Evolutionary conservation across 2,888 invertebrate species (phyloP), one percentile per base, ranked within the genome.

Genomic region (Heliconius sara): DNA sequence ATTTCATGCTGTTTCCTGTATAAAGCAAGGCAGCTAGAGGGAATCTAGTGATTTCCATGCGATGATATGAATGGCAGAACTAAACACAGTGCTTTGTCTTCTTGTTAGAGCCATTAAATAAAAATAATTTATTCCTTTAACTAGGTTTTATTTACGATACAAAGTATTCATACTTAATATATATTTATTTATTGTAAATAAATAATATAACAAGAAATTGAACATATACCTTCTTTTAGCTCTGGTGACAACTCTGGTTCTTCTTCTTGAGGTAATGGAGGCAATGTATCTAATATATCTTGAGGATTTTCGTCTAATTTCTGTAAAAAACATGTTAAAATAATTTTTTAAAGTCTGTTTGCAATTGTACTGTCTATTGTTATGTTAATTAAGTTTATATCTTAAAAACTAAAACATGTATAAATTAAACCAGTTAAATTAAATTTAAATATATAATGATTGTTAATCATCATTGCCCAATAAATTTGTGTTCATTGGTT

Each of bases 211-310:
- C 6, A 30, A 70, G 39, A 25, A 19, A 5, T 16, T 16, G 2
- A 39, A 16, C 19, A 72, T 19, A 74, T 89, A 97, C 97, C 97
- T 96, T 97, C 97, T 87, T 96, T 92, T 83, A 97, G 95, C 86
- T 97, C 96, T 0, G 96, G 95, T 39, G 96, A 96, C n/a, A 97
- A 87, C 84, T 96, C 96, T 9, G 90, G 89, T 47, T 93, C 91
- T 34, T 91, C 88, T 30, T 92, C 90, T 60, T 90, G 91, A 65
- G 95, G 93, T n/a, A 95, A 87, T 22, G 95, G 90, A 12, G 95
- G 95, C 30, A 96, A 90, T 71, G 95, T 91, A 83, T 96, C 95
- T 72, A 95, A 87, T 47, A 96, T 91, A 65, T 96, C 96, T 81
- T 95, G 93, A 0, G 92, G 91, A 73, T 93, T 90, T 71, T 93